Conservation (phyloP, 1,140 invertebrate genomes). For the Saccostrea echinata region DNA sequence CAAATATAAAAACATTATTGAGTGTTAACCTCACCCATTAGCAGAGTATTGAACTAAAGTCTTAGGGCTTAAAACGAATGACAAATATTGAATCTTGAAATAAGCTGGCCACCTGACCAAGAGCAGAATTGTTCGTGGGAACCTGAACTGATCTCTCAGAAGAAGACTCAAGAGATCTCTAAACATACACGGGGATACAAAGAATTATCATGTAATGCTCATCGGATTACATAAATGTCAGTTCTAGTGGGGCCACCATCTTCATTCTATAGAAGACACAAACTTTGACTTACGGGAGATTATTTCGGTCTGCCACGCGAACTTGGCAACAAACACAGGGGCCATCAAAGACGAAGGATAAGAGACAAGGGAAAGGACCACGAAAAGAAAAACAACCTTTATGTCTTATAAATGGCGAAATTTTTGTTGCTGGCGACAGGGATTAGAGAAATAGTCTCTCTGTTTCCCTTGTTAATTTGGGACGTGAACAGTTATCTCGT, state of each 20-base stretch:
- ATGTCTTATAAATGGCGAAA: neutral
- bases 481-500: neutral
- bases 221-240: constrained; percentile 16
- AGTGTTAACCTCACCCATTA: neutral
- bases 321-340: neutral
- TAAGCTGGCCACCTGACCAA: constrained; percentile 21
- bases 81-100: constrained; percentile 35
- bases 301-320: neutral
- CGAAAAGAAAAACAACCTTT: neutral
- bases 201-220: constrained; percentile 21
- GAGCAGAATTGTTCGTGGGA: neutral
- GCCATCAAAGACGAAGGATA: neutral
- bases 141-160: neutral
- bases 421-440: neutral
- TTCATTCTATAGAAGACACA: constrained; percentile 1
- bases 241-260: neutral
- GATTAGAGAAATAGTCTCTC: neutral
- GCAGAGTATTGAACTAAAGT: neutral
- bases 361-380: neutral
- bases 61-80: constrained; percentile 1
- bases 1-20: neutral
- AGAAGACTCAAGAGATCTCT: neutral
- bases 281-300: constrained; percentile 5
- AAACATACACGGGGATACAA: constrained; percentile 17
- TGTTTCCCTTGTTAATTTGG: neutral